Conservation (phyloP, 2,113 vertebrate genomes). For the Clarias macrocephalus region DNA sequence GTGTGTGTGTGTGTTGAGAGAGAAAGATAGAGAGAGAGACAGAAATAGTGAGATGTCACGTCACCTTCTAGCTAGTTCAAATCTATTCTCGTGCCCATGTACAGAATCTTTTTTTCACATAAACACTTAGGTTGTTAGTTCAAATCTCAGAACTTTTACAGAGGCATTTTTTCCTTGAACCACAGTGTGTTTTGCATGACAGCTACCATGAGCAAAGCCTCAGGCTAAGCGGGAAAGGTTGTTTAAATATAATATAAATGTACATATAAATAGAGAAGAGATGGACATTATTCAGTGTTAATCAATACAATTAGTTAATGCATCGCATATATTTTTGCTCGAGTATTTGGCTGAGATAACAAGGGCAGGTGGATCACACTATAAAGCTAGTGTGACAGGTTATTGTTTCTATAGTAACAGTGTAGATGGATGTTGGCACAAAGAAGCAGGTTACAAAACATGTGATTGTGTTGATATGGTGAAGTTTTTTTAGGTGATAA, state of each 20-base stretch:
- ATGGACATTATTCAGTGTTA: background rate
- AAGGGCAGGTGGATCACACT: background rate
- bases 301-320: background rate
- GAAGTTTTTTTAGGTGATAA: background rate
- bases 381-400: background rate
- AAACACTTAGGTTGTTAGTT: background rate
- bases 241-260: background rate
- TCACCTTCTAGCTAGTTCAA: background rate
- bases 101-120: background rate
- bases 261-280: background rate
- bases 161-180: background rate
- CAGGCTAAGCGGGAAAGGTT: background rate
- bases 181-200: background rate
- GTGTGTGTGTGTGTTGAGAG: conserved; percentile 8
- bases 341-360: background rate
- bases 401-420: background rate
- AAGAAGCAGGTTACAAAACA: background rate
- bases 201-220: background rate
- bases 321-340: background rate
- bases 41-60: conserved; percentile 20
- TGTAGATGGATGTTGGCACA: too few relatives aligned
- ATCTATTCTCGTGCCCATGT: background rate
- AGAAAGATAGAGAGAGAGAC: background rate
- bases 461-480: background rate
- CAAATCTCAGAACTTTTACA: background rate